Evolutionary conservation across 2,113 vertebrate species (phyloP).

Genomic region (Fregetta grallaria): DNA sequence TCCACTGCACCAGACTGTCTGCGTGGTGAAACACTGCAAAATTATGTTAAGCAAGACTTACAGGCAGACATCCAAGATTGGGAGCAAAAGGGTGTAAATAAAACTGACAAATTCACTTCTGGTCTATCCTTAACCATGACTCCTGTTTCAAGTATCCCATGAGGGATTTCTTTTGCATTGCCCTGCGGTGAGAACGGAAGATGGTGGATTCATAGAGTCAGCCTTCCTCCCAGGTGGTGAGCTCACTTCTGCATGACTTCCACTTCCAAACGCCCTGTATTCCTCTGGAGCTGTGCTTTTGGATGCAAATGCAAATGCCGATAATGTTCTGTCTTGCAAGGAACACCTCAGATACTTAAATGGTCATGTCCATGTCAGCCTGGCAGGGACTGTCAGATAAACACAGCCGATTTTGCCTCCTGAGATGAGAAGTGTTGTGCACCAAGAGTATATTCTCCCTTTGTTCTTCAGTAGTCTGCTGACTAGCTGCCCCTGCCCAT

Average conservation of each 20-base stretch:
- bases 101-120: not conserved
- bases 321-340: not conserved
- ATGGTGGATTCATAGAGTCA: not conserved
- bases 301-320: not conserved
- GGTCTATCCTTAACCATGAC: not conserved
- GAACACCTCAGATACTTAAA: not conserved
- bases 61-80: not conserved
- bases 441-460: not conserved
- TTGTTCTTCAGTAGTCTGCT: not conserved
- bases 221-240: not conserved
- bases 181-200: not conserved
- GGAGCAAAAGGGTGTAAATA: slow-evolving; percentile 15
- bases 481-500: not conserved
- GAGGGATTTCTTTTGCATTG: not conserved
- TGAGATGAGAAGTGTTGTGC: not conserved
- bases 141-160: not conserved
- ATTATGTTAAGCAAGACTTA: not conserved
- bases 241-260: not conserved
- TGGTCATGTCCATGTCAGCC: not conserved
- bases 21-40: not conserved
- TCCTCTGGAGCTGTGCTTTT: not conserved
- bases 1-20: not conserved
- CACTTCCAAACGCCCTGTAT: not conserved
- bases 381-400: not conserved
- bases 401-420: not conserved